A percentile compares a stretch with the other conserved stretches of the same genome.
Evolutionary conservation across 2,113 vertebrate genomes (phyloP).

Genomic region (Gallinago media): DNA sequence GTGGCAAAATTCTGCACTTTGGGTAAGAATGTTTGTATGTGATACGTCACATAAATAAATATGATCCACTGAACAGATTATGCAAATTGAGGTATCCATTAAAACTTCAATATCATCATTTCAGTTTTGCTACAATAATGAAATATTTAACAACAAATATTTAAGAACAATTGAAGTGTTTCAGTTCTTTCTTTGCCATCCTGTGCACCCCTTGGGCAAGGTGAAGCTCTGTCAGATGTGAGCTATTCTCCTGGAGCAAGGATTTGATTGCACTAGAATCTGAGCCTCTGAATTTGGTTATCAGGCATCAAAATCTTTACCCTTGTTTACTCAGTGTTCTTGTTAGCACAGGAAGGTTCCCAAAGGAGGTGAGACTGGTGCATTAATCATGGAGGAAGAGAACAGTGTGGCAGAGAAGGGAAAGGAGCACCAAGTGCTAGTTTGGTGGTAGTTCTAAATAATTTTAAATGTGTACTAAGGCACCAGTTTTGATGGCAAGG

Average conservation of each 20-base stretch:
- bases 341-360: background rate
- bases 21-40: background rate
- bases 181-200: background rate
- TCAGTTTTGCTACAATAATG: background rate
- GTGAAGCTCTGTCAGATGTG: background rate
- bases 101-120: background rate
- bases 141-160: background rate
- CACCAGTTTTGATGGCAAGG: background rate
- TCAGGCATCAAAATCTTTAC: background rate
- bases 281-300: background rate
- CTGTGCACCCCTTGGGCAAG: accelerated
- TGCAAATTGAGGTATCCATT: background rate
- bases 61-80: background rate
- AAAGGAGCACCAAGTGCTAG: background rate
- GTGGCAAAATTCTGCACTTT: background rate
- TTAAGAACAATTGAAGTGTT: background rate
- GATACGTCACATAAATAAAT: background rate
- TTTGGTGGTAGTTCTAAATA: background rate
- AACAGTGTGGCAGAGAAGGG: background rate
- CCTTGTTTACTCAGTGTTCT: accelerated
- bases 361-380: background rate
- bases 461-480: background rate
- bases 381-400: background rate
- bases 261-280: background rate
- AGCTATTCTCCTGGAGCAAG: background rate